These are phyloP conservation scores for Clanis bilineata DNA, from an alignment of 2,888 invertebrate species.

Conservation along the genomic window DNA sequence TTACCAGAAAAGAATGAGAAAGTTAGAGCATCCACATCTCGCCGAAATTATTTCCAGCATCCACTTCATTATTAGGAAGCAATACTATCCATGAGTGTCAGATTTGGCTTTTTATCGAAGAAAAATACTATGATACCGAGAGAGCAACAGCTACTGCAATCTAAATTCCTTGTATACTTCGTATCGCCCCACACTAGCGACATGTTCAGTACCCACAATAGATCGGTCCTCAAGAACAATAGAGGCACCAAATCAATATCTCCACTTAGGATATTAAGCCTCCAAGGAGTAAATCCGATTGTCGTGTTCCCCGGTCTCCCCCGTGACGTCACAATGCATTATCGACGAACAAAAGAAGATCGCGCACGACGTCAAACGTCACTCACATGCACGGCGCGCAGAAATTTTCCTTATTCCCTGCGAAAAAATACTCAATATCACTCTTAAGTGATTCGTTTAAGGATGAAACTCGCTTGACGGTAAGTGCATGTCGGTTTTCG, in stretches of 20 bases:
- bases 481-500: conserved; percentile 14
- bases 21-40: no score
- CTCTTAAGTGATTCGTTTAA: conserved; percentile 14
- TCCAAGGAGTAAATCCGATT: conserved; percentile 16
- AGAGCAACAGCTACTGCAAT: no score
- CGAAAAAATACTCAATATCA: neutral
- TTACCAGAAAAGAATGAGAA: no score
- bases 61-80: no score
- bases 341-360: conserved; percentile 59
- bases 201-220: neutral
- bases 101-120: no score
- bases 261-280: conserved; percentile 20
- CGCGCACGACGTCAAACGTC: conserved; percentile 55
- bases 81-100: no score
- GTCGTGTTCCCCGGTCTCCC: conserved; percentile 19
- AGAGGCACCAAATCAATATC: conserved; percentile 16
- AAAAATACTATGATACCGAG: no score
- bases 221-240: conserved; percentile 8
- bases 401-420: conserved; percentile 26
- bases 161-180: neutral
- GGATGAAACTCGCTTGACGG: conserved; percentile 19
- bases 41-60: no score
- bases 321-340: conserved; percentile 48
- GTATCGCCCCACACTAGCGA: neutral
- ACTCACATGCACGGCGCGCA: conserved; percentile 43